Evolutionary conservation across 2,797 vertebrate species (phyloP).

Genomic region (Prunella strophiata): DNA sequence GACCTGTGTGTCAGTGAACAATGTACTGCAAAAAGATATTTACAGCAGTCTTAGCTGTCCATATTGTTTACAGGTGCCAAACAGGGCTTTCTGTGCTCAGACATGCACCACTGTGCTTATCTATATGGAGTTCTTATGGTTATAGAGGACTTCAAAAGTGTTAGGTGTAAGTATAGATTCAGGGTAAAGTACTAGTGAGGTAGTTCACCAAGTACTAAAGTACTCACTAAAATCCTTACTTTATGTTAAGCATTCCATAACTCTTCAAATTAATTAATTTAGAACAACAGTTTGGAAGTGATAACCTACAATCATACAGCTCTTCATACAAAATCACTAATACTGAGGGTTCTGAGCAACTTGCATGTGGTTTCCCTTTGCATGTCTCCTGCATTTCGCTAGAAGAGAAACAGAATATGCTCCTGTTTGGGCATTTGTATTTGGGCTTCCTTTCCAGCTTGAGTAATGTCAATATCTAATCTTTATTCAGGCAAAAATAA

Average conservation of each 20-base stretch:
- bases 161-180: neutral
- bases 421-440: neutral
- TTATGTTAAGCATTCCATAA: neutral
- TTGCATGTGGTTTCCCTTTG: neutral
- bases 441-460: neutral
- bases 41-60: neutral
- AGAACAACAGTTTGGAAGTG: neutral
- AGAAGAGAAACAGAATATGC: neutral
- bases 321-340: neutral
- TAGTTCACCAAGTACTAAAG: neutral
- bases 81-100: neutral
- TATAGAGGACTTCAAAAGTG: neutral
- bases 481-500: neutral
- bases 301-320: neutral
- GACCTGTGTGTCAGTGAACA: rapidly evolving
- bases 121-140: neutral
- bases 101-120: neutral
- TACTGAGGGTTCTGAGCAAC: neutral
- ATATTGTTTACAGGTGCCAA: neutral
- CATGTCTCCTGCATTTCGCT: neutral
- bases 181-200: neutral
- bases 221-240: neutral
- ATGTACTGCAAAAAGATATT: neutral
- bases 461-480: neutral
- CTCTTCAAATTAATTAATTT: neutral